Evolutionary conservation across 2,888 invertebrate species (phyloP).

Genomic region (Ariolimax columbianus): DNA sequence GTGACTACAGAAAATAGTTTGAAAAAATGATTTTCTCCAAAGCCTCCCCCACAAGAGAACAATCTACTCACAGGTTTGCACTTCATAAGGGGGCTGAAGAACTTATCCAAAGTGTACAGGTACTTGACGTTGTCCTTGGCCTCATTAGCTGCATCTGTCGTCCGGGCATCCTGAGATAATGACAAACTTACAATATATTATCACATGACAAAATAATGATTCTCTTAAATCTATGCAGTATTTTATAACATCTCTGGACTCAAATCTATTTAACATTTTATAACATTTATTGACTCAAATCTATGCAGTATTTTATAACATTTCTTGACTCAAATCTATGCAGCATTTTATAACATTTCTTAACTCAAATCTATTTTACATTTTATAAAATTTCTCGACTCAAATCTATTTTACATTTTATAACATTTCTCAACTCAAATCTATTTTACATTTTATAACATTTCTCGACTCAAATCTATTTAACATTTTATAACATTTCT

Average conservation of each 20-base stretch:
- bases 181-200: neutral
- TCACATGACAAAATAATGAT: neutral
- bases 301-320: too few relatives aligned
- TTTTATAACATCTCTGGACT: too few relatives aligned
- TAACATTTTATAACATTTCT: neutral
- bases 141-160: slow-evolving; percentile 96
- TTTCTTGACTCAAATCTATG: too few relatives aligned
- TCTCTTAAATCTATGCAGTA: neutral
- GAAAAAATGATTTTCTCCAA: too few relatives aligned
- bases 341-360: too few relatives aligned
- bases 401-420: too few relatives aligned
- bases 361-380: too few relatives aligned
- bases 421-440: too few relatives aligned
- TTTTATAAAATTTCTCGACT: too few relatives aligned
- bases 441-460: too few relatives aligned
- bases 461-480: neutral
- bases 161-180: slow-evolving; percentile 85
- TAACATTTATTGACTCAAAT: neutral
- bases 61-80: slow-evolving; percentile 88
- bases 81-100: slow-evolving; percentile 94
- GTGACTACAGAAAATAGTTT: too few relatives aligned
- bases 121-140: slow-evolving; percentile 97
- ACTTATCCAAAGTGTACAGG: slow-evolving; percentile 94
- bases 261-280: neutral
- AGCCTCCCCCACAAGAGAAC: neutral